Conservation (phyloP, 1,140 invertebrate genomes). For the Hypothenemus hampei region DNA sequence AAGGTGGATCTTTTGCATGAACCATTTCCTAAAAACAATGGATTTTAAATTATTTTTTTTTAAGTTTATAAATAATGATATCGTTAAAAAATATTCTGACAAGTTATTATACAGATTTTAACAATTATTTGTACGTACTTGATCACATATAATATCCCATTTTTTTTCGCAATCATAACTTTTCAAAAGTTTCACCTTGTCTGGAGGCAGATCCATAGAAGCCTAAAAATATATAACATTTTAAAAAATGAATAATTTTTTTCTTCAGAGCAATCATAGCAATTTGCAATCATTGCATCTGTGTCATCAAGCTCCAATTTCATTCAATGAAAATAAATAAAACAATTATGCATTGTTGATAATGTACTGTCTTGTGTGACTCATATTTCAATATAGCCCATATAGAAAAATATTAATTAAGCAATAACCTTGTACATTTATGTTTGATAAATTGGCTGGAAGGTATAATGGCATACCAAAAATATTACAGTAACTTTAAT, state of each 20-base stretch:
- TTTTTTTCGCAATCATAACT: constrained; percentile 98
- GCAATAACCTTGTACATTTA: no score
- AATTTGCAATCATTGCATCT: no score
- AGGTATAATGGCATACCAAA: no score
- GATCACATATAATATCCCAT: constrained; percentile 99
- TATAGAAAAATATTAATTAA: no score
- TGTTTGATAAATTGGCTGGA: no score
- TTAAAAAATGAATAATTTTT: background rate
- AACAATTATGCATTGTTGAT: no score
- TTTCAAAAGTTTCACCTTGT: constrained; percentile 95
- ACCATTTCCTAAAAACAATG: constrained; percentile 74
- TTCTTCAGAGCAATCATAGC: no score
- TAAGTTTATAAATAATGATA: background rate
- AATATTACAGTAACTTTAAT: background rate
- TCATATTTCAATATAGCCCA: no score
- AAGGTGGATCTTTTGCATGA: constrained; percentile 92
- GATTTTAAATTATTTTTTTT: background rate
- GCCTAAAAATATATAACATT: constrained; percentile 57
- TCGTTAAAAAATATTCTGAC: background rate
- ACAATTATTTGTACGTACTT: constrained; percentile 57
- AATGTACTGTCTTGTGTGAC: no score
- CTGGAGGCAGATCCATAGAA: constrained; percentile 97
- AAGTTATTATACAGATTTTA: background rate
- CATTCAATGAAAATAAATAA: no score
- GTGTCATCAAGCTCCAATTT: no score